Percentiles rank a stretch among this genome's conserved stretches.
phyloP scores from a whole-genome alignment of 2,113 vertebrate genomes.

The Indicator indicator region DNA sequence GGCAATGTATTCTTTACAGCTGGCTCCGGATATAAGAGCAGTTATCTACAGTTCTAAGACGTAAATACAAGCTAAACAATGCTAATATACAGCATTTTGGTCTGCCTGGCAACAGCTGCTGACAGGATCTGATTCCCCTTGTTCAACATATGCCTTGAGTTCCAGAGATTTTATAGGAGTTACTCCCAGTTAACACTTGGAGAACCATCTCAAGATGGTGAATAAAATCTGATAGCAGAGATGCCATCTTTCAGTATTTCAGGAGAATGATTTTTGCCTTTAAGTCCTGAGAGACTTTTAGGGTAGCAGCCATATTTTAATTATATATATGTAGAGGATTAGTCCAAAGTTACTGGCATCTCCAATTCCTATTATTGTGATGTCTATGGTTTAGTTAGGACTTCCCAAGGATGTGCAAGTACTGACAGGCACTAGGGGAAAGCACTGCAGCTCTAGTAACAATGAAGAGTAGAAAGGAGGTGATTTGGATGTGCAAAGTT shows the following conservation, averaged over 20 bases:
- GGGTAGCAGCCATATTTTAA: background rate
- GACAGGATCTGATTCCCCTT: background rate
- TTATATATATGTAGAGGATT: background rate
- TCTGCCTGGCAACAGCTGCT: constrained; percentile 3
- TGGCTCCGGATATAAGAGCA: background rate
- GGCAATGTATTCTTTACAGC: constrained; percentile 40
- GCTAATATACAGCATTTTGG: background rate
- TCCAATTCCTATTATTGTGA: background rate
- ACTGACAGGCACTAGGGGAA: background rate
- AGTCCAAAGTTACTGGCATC: background rate
- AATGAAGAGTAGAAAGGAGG: background rate
- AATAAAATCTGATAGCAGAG: background rate
- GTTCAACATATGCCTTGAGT: background rate
- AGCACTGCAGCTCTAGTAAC: background rate
- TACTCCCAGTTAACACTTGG: background rate
- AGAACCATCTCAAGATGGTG: background rate
- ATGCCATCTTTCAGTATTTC: background rate
- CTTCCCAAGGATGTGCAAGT: background rate
- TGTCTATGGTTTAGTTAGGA: background rate
- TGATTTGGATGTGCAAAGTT: background rate
- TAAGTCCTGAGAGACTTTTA: background rate
- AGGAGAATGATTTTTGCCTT: background rate
- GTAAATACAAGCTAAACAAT: constrained; percentile 27
- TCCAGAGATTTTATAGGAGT: background rate
- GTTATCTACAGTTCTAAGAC: constrained; percentile 22